Conservation (phyloP, 2,797 vertebrate genomes). For the Aulostomus chinensis region DNA sequence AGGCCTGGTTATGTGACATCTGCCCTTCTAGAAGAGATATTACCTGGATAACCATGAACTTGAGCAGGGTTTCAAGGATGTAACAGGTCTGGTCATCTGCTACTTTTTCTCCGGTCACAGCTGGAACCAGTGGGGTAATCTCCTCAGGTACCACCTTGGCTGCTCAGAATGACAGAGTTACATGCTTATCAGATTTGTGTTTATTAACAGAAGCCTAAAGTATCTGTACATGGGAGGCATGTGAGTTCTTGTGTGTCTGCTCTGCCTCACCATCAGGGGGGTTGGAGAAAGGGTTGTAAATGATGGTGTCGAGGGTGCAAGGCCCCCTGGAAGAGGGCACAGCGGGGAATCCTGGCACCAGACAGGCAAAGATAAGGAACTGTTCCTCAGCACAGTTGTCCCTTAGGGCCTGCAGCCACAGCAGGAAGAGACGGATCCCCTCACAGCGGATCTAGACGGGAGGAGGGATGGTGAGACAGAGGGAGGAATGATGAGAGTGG, state of each 20-base stretch:
- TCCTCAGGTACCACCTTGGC: constrained; percentile 95
- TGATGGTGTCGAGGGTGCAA: constrained; percentile 94
- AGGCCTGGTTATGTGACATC: too few relatives aligned
- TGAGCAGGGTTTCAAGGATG: constrained; percentile 93
- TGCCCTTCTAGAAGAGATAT: not conserved
- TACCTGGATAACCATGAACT: constrained; percentile 98
- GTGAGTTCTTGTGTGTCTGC: not conserved
- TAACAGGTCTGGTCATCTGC: constrained; percentile 95
- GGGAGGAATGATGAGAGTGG: not conserved
- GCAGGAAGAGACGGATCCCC: constrained; percentile 95
- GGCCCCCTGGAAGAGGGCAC: constrained; percentile 88
- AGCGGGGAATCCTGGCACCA: constrained; percentile 96
- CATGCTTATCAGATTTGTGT: not conserved
- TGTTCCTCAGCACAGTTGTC: constrained; percentile 95
- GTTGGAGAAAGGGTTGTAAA: constrained; percentile 84
- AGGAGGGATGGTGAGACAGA: not conserved
- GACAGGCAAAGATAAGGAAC: constrained; percentile 94
- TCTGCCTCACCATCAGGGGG: constrained; percentile 85
- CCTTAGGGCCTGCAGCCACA: constrained; percentile 97
- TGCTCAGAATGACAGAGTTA: constrained; percentile 58
- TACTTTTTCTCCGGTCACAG: constrained; percentile 89
- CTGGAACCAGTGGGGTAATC: constrained; percentile 92
- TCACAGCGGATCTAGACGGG: constrained; percentile 92
- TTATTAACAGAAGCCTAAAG: not conserved
- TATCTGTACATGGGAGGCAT: not conserved